Percentiles rank a stretch among this genome's conserved stretches.
phyloP scores from a whole-genome alignment of 2,113 vertebrate species.

The Tylochromis polylepis region DNA sequence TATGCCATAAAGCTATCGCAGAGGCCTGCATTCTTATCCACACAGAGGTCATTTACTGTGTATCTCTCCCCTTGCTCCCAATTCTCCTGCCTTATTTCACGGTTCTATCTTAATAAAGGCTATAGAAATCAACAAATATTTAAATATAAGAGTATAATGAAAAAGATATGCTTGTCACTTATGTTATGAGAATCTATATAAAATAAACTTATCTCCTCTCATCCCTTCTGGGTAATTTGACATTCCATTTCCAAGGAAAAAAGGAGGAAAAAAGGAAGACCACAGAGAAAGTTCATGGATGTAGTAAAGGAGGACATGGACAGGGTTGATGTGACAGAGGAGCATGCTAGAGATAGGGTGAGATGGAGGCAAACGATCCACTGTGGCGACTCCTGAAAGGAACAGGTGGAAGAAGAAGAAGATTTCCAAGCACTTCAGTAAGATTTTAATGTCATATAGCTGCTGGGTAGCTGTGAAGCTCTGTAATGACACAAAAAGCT shows the following conservation, averaged over 20 bases:
- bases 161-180: background rate
- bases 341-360: background rate
- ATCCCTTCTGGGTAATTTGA: background rate
- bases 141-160: background rate
- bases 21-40: background rate
- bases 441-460: background rate
- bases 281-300: background rate
- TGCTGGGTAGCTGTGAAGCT: background rate
- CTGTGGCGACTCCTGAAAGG: background rate
- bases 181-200: background rate
- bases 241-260: background rate
- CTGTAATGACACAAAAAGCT: background rate
- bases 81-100: background rate
- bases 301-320: background rate
- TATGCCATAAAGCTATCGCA: background rate
- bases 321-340: background rate
- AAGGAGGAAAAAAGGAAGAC: background rate
- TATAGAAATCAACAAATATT: background rate
- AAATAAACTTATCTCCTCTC: background rate
- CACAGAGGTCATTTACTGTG: background rate
- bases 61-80: background rate
- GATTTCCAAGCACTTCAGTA: background rate
- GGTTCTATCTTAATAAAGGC: background rate
- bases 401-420: background rate
- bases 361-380: background rate